Percentiles rank a stretch among this genome's conserved stretches.
phyloP scores from a whole-genome alignment of 2,113 vertebrate genomes.

The Gracilinanus agilis region DNA sequence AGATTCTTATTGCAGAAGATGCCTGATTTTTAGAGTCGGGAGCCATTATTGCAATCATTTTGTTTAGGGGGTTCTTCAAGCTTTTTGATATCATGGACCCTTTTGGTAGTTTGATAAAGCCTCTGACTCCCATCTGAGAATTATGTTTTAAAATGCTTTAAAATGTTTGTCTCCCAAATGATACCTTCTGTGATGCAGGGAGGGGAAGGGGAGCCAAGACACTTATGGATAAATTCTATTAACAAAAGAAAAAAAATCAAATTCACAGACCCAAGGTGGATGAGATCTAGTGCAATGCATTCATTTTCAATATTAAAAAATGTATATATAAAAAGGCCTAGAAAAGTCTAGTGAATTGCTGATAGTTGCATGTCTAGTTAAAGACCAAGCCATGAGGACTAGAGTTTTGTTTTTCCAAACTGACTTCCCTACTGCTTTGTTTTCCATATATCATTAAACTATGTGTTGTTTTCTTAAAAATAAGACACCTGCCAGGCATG shows the following conservation, averaged over 20 bases:
- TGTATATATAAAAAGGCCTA: too few relatives aligned
- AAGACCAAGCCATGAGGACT: neutral
- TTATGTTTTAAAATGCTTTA: neutral
- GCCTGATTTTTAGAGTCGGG: neutral
- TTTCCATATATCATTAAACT: too few relatives aligned
- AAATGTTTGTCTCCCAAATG: neutral
- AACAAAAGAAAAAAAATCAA: neutral
- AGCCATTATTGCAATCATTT: neutral
- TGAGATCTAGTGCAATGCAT: neutral
- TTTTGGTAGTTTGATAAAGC: neutral
- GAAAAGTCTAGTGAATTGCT: neutral
- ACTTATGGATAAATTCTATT: too few relatives aligned
- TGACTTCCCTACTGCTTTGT: too few relatives aligned
- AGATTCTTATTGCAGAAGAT: constrained; percentile 19
- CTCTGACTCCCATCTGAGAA: neutral
- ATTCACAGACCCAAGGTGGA: neutral
- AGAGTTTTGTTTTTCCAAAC: neutral
- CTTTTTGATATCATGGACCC: too few relatives aligned
- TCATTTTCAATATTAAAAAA: neutral
- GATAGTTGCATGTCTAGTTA: neutral
- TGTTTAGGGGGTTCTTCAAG: neutral
- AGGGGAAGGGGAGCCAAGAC: too few relatives aligned
- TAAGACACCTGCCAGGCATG: neutral
- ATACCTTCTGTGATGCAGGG: too few relatives aligned
- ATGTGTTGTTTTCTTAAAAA: too few relatives aligned